Evolutionary conservation across 2,113 vertebrate species (phyloP).

Genomic region (Percina caprodes): DNA sequence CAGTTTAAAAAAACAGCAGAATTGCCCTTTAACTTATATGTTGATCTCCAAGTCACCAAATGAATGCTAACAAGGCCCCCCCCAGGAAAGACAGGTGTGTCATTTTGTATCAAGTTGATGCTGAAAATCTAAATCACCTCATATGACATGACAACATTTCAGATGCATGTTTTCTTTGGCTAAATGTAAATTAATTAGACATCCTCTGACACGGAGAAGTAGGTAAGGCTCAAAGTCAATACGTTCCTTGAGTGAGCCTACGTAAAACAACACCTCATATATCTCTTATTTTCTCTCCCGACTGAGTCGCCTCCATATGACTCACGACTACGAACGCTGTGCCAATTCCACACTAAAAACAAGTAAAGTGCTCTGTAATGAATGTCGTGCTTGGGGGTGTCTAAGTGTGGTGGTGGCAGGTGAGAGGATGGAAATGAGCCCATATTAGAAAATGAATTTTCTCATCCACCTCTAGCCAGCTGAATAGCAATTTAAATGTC

Average conservation of each 20-base stretch:
- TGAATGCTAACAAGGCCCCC: background rate
- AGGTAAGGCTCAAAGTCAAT: constrained; percentile 1
- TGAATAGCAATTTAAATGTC: constrained; percentile 15
- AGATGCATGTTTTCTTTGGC: background rate
- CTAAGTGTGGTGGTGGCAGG: constrained; percentile 31
- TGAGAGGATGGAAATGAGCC: constrained; percentile 15
- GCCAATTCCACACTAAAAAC: constrained; percentile 38
- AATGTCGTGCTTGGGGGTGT: constrained; percentile 24
- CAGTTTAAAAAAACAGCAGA: no score
- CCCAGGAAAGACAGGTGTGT: background rate
- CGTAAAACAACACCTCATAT: constrained; percentile 30
- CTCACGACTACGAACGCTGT: constrained; percentile 32
- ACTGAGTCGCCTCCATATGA: constrained; percentile 53
- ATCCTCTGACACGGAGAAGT: background rate
- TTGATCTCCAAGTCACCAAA: background rate
- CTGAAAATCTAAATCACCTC: no score
- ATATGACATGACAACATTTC: background rate
- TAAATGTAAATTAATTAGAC: constrained; percentile 10
- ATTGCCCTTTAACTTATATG: no score
- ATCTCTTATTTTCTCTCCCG: constrained; percentile 16
- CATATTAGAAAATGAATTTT: background rate
- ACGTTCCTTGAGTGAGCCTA: constrained; percentile 2
- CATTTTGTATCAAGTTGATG: background rate
- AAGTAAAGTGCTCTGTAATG: constrained; percentile 22
- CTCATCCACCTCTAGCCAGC: background rate